phyloP scores from a whole-genome alignment of 1,140 invertebrate species.

The Dreissena rostriformis region DNA sequence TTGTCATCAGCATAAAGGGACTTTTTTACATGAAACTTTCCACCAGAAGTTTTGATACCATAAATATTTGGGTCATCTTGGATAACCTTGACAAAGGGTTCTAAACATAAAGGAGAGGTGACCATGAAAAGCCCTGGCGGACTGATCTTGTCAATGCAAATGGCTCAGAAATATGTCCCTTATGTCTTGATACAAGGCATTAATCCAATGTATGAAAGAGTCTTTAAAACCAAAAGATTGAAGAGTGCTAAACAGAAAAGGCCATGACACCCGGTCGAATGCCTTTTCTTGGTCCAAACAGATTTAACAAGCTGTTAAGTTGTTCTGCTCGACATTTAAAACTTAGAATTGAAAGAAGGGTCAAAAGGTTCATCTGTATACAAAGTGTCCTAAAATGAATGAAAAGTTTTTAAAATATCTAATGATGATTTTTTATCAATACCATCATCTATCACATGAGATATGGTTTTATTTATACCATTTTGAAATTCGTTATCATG shows the following conservation, averaged over 20 bases:
- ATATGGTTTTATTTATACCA: constrained; percentile 46
- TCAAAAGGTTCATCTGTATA: constrained; percentile 56
- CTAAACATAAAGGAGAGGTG: constrained; percentile 79
- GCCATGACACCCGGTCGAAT: constrained; percentile 61
- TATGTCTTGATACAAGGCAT: constrained; percentile 60
- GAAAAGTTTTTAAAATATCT: constrained; percentile 56
- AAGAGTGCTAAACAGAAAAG: constrained; percentile 58
- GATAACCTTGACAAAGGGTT: constrained; percentile 68
- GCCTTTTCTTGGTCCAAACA: constrained; percentile 65
- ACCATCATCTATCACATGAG: constrained; percentile 29
- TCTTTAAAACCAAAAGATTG: constrained; percentile 59
- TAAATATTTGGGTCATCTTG: constrained; percentile 51
- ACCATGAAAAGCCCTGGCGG: constrained; percentile 79
- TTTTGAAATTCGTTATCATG: constrained; percentile 48
- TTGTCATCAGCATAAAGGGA: constrained; percentile 65
- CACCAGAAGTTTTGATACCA: constrained; percentile 63
- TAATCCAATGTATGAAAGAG: constrained; percentile 63
- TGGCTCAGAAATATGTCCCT: constrained; percentile 62
- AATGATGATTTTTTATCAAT: not conserved
- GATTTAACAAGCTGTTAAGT: constrained; percentile 50
- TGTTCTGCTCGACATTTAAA: constrained; percentile 61
- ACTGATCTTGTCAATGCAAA: constrained; percentile 75
- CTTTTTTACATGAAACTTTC: constrained; percentile 44
- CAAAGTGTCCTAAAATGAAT: constrained; percentile 61
- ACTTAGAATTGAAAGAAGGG: constrained; percentile 30